Percentiles rank a stretch among this genome's conserved stretches.
These are phyloP conservation scores for Oreochromis spilurus DNA, from an alignment of 2,113 vertebrate genomes.

Conservation along the genomic window DNA sequence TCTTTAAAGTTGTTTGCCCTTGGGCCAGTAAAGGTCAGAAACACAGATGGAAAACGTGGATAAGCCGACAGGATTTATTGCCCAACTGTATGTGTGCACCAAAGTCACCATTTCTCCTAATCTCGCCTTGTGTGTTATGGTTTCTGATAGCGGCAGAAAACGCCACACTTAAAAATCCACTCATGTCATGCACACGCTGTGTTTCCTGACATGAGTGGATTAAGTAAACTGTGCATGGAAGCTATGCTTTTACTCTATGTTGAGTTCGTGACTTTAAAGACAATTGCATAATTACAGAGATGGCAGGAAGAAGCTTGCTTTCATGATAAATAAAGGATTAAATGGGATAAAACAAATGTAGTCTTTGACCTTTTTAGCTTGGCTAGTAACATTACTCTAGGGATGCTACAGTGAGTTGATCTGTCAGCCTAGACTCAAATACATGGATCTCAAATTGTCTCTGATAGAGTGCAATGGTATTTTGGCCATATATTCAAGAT, in stretches of 20 bases:
- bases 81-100: constrained; percentile 12
- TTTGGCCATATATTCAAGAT: background rate
- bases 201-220: constrained; percentile 21
- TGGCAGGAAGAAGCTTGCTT: background rate
- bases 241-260: background rate
- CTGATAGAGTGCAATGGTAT: background rate
- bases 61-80: constrained; percentile 23
- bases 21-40: constrained; percentile 1
- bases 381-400: background rate
- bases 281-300: constrained; percentile 1
- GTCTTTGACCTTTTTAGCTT: background rate
- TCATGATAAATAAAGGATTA: constrained; percentile 3
- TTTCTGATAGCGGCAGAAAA: background rate
- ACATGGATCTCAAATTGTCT: background rate
- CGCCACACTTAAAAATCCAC: background rate
- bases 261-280: background rate
- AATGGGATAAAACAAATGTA: background rate
- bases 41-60: constrained; percentile 30
- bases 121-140: constrained; percentile 13
- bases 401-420: background rate
- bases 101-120: constrained; percentile 24
- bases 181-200: background rate
- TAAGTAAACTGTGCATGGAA: background rate
- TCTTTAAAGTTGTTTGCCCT: background rate
- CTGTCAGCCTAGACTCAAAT: background rate